Evolutionary conservation across 2,888 invertebrate genomes (phyloP).

Genomic region (Poecilus cupreus): DNA sequence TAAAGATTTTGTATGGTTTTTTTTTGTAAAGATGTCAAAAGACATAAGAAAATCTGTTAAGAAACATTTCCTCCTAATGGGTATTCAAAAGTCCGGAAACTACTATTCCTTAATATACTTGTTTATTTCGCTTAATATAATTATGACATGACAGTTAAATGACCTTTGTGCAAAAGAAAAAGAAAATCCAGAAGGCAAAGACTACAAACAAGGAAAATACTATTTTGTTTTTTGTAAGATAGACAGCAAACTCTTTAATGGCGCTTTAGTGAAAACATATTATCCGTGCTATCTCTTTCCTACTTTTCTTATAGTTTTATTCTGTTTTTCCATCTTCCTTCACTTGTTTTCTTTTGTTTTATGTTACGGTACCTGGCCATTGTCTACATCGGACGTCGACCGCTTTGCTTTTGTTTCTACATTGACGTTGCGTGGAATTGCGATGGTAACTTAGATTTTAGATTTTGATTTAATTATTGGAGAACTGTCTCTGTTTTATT

Average conservation of each 20-base stretch:
- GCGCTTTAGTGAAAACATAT: conserved; percentile 14
- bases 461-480: too few relatives aligned
- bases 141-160: not conserved
- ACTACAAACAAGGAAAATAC: not conserved
- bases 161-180: not conserved
- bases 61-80: not conserved
- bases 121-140: not conserved
- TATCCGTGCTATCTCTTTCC: conserved; percentile 31
- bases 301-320: not conserved
- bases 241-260: conserved; percentile 13
- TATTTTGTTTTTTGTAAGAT: not conserved
- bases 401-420: not conserved
- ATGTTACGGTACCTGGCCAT: not conserved
- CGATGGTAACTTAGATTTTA: too few relatives aligned
- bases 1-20: too few relatives aligned
- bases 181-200: not conserved
- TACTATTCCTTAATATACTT: not conserved
- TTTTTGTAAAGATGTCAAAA: not conserved
- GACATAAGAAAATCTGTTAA: not conserved
- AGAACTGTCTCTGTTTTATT: too few relatives aligned
- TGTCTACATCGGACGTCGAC: not conserved
- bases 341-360: not conserved
- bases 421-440: not conserved
- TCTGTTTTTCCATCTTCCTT: not conserved
- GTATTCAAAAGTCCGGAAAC: not conserved